A percentile compares a stretch with the other conserved stretches of the same genome.
phyloP scores from a whole-genome alignment of 2,113 vertebrate genomes.

The Syngnathus floridae region DNA sequence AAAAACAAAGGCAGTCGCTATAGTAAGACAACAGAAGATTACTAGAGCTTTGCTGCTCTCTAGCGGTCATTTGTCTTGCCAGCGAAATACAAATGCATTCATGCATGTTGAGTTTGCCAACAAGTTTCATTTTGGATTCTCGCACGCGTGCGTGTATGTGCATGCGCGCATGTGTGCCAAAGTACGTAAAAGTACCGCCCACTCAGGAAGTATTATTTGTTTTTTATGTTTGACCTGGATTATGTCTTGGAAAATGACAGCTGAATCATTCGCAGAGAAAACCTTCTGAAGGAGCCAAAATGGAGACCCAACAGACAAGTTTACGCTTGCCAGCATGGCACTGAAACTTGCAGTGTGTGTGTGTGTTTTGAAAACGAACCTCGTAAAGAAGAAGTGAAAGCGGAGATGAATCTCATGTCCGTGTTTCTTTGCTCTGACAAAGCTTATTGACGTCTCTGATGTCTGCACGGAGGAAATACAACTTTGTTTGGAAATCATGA shows the following conservation, averaged over 20 bases:
- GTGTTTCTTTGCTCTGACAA: not conserved
- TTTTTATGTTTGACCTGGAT: not conserved
- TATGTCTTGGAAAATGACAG: not conserved
- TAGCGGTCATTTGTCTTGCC: slow-evolving; percentile 15
- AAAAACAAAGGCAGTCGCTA: not conserved
- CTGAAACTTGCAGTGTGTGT: not conserved
- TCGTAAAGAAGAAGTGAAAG: slow-evolving; percentile 39
- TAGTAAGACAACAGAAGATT: not conserved
- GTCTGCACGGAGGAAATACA: not conserved
- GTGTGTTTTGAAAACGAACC: not conserved
- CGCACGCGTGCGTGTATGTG: not conserved
- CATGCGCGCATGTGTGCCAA: not conserved
- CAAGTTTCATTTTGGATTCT: not conserved
- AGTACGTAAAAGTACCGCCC: not conserved
- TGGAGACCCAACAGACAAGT: not conserved
- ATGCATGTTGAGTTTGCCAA: not conserved
- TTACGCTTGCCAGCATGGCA: not conserved
- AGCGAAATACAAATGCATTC: no score
- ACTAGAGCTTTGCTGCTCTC: slow-evolving; percentile 22
- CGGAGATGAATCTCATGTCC: slow-evolving; percentile 27
- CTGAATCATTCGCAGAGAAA: not conserved
- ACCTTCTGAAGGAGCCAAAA: not conserved
- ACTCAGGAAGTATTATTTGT: not conserved
- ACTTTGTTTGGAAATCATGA: not conserved
- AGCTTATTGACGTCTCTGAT: not conserved